Base-by-base conservation (phyloP, 2,888 invertebrate species). In the Ophraella communa region DNA sequence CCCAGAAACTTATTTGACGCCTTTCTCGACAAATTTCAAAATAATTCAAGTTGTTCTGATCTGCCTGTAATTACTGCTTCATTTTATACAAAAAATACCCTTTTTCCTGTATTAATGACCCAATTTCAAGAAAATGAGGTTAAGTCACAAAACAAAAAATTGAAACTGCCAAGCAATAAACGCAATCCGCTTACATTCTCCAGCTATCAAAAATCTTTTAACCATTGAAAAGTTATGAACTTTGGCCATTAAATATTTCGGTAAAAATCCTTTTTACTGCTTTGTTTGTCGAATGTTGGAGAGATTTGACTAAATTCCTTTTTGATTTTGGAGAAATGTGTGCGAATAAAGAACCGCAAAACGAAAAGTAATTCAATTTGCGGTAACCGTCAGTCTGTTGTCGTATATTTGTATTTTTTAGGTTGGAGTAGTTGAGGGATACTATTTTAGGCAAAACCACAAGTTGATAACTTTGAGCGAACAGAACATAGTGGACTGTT, bases 381-480 rank as follows among this genome's bases (percentile, higher is more conserved):
- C 7, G 5, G 4, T 8, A 27, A 2, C 27, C 2, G 27, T 27
- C 30, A 30, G 11, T 30, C 8, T 10, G 11, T 30, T 30, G 30
- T 3, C 8, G 30, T 30, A 11, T 11, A 10, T 30, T 8, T 10
- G 10, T 39, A 33, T 35, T 24, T 39, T 53, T 14, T 20, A 58
- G 58, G 18, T 58, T 11, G 58, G 58, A 10, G 58, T 49, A 10
- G 5, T 49, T 5, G 58, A 58, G 17, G 58, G 58, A 0, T 11
- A 58, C 7, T 58, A 58, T 33, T 58, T 58, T 17, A 58, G 58
- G 39, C 30, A 58, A 24, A 58, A 33, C 11, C 33, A 58, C 49
- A 47, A 47, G 24, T 24, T 27, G 4, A 49, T 58, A 20, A 49
- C 58, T 18, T 30, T 58, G 4, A 58, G 58, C 20, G 58, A 58